Conservation (phyloP, 1,140 invertebrate species). For the Lordiphosa stackelbergi region DNA sequence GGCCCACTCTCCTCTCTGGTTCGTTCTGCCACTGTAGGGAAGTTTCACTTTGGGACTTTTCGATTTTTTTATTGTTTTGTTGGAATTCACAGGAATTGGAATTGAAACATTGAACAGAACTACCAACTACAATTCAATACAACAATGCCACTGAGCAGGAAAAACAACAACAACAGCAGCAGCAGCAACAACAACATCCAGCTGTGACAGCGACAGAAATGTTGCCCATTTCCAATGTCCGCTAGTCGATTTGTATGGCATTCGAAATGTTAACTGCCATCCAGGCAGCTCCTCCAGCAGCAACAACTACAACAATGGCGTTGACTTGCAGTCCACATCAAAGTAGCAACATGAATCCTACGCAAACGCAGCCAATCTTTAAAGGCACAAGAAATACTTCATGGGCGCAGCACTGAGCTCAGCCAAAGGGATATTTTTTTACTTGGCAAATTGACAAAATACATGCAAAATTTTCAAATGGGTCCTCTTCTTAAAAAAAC, state of each 20-base stretch:
- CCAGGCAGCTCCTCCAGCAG: conserved; percentile 44
- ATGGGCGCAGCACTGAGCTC: neutral
- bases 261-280: conserved; percentile 67
- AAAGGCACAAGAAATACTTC: conserved; percentile 40
- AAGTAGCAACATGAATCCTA: conserved; percentile 67
- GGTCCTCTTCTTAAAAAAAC: too few relatives aligned
- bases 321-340: conserved; percentile 58
- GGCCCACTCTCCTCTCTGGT: neutral
- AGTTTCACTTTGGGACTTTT: neutral
- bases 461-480: too few relatives aligned
- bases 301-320: conserved; percentile 50
- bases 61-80: conserved; percentile 14
- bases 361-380: conserved; percentile 65
- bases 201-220: conserved; percentile 33
- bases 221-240: conserved; percentile 53
- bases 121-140: conserved; percentile 56
- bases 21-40: conserved; percentile 15
- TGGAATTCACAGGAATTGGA: conserved; percentile 42
- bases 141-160: conserved; percentile 47
- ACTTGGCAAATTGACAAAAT: too few relatives aligned
- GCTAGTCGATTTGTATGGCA: conserved; percentile 68
- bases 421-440: too few relatives aligned
- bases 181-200: conserved; percentile 26
- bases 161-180: conserved; percentile 24
- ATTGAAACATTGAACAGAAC: conserved; percentile 67